Base-by-base conservation (phyloP, 1,140 invertebrate species). In the Brachionus angularis region DNA sequence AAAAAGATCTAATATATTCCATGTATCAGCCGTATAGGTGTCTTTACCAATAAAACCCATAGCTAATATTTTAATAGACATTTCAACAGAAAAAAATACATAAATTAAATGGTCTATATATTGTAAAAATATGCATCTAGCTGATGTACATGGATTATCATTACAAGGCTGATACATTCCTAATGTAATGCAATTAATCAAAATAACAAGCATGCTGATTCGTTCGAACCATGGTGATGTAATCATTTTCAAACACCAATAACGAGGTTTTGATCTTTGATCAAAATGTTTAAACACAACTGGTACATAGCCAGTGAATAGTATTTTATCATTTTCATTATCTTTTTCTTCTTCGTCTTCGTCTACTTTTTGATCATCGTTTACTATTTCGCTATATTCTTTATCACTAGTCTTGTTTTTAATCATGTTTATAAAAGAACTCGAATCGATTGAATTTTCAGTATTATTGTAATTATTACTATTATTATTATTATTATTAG, bases 181-280 rank as follows among this genome's bases (percentile, higher is more conserved):
- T 73, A 99, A 85, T 0, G 96, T 99, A 52, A 98, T 87, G 83
- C 96, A 99, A 85, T 99, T 99, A 74, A 98, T 84, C 61, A 99
- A 83, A 76, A 99, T 99, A 21, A 98, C 93, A 83, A 94, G 84
- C 90, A 99, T 98, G 77, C 92, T 96, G 74, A 98, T 84, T 72
- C 95, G 87, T 84, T 99, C 96, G 85, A 98, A 99, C 95, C 96
- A 98, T 82, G 92, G 91, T 88, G 95, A 96, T 49, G 91, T 94
- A 82, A 96, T 95, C 81, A 95, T 88, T 74, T 86, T 87, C 74
- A 98, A 86, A 83, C 93, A 96, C 89, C 89, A 91, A 81, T 88
- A 91, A 78, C 93, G 86, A 31, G 91, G 88, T 64, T 86, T 83
- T 71, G 90, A 89, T 39, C 85, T 88, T 79, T 98, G 94, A 29